Conservation (phyloP, 2,888 invertebrate genomes). For the Entomobrya proxima region DNA sequence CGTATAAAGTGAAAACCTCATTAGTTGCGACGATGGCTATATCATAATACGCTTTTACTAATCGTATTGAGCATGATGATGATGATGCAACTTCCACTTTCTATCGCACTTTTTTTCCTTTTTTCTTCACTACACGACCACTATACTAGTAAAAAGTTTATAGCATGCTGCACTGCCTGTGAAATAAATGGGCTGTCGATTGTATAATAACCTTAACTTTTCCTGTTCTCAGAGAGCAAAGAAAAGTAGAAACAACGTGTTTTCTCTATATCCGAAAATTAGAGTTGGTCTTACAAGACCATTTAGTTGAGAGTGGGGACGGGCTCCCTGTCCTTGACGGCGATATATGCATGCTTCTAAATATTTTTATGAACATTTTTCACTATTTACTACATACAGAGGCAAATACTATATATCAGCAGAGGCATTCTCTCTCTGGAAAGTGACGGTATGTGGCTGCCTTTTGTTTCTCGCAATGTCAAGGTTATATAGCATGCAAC, state of each 20-base stretch:
- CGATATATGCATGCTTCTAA: neutral
- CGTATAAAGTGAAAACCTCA: neutral
- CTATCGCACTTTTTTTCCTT: constrained; percentile 30
- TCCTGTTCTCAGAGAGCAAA: constrained; percentile 14
- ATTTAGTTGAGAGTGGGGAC: neutral
- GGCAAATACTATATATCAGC: no score
- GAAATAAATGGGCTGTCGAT: constrained; percentile 43
- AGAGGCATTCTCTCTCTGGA: constrained; percentile 11
- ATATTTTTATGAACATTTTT: constrained; percentile 32
- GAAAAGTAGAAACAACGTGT: neutral
- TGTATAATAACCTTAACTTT: constrained; percentile 37
- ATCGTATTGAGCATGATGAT: constrained; percentile 33
- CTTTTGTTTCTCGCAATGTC: constrained; percentile 54
- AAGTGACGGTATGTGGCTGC: constrained; percentile 6
- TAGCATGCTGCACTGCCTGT: neutral
- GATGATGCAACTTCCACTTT: constrained; percentile 52
- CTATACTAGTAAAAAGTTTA: constrained; percentile 6
- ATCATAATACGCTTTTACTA: neutral
- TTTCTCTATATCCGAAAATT: neutral
- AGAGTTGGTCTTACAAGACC: neutral
- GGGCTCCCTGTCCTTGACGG: constrained; percentile 49
- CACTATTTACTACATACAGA: no score
- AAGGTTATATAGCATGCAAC: constrained; percentile 37
- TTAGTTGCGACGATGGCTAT: neutral
- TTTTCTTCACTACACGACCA: neutral